A percentile compares a stretch with the other conserved stretches of the same genome.
Conservation (phyloP, 2,113 vertebrate species). For the Plestiodon gilberti region DNA sequence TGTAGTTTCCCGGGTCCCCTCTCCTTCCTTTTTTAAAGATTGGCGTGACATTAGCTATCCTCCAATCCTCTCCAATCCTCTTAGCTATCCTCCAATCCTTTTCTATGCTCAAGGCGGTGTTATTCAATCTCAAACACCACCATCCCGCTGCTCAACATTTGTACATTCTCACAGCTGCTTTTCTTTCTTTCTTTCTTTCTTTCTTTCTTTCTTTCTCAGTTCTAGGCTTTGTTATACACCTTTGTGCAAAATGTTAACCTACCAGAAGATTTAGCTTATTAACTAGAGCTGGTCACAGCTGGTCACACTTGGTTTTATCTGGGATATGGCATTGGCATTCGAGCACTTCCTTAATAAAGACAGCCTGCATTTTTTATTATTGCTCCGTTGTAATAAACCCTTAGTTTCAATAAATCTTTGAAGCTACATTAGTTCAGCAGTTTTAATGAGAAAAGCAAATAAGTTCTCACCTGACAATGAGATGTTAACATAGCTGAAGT, state of each 20-base stretch:
- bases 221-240: neutral
- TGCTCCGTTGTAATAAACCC: conserved; percentile 24
- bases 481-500: neutral
- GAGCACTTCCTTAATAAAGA: conserved; percentile 20
- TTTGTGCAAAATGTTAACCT: neutral
- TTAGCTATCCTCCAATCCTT: too few species aligned
- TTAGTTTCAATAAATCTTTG: conserved; percentile 25
- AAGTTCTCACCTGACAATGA: neutral
- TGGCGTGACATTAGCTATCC: too few species aligned
- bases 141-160: neutral
- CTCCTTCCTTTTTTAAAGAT: too few species aligned
- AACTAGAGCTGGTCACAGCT: conserved; percentile 2
- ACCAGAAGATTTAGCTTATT: neutral
- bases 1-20: too few species aligned
- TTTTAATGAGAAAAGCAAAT: conserved; percentile 31
- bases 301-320: conserved; percentile 7
- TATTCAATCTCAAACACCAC: too few species aligned
- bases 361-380: conserved; percentile 27
- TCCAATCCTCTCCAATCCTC: too few species aligned
- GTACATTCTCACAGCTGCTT: neutral
- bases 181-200: neutral
- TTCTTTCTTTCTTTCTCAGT: neutral
- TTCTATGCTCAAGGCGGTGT: too few species aligned
- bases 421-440: conserved; percentile 18
- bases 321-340: neutral